These are phyloP conservation scores for Apoda limacodes DNA, from an alignment of 2,888 invertebrate genomes.

Conservation along the genomic window DNA sequence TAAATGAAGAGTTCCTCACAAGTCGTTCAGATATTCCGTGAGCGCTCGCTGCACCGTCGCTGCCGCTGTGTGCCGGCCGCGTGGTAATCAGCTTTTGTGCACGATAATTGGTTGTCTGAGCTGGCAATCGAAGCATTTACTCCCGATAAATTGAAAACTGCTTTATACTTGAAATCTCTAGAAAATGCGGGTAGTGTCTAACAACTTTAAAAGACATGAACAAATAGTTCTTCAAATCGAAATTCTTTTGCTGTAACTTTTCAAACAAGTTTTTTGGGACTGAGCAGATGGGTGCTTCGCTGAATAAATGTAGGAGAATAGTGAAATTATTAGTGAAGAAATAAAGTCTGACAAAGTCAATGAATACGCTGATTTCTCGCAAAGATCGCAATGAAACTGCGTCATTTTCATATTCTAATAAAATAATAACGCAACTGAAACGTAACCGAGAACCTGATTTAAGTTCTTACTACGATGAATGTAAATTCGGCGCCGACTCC, in stretches of 20 bases:
- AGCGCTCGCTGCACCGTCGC: conserved; percentile 28
- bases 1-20: conserved; percentile 53
- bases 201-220: no score
- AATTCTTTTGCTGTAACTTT: conserved; percentile 38
- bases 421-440: conserved; percentile 70
- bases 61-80: conserved; percentile 41
- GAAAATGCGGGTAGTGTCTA: conserved; percentile 43
- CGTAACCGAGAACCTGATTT: conserved; percentile 70
- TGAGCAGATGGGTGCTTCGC: no score
- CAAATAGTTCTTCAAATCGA: no score
- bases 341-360: no score
- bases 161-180: conserved; percentile 58
- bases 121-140: conserved; percentile 68
- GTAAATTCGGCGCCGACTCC: conserved; percentile 62
- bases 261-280: conserved; percentile 21
- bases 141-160: conserved; percentile 67
- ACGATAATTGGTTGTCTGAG: conserved; percentile 68
- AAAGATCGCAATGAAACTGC: conserved; percentile 51
- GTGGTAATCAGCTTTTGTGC: conserved; percentile 68
- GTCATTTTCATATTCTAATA: conserved; percentile 70
- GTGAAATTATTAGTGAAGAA: no score
- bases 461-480: conserved; percentile 70
- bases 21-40: conserved; percentile 53
- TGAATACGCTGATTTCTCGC: no score
- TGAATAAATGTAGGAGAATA: no score